These are phyloP conservation scores for Limnothrissa miodon DNA, from an alignment of 2,113 vertebrate genomes.

Conservation along the genomic window DNA sequence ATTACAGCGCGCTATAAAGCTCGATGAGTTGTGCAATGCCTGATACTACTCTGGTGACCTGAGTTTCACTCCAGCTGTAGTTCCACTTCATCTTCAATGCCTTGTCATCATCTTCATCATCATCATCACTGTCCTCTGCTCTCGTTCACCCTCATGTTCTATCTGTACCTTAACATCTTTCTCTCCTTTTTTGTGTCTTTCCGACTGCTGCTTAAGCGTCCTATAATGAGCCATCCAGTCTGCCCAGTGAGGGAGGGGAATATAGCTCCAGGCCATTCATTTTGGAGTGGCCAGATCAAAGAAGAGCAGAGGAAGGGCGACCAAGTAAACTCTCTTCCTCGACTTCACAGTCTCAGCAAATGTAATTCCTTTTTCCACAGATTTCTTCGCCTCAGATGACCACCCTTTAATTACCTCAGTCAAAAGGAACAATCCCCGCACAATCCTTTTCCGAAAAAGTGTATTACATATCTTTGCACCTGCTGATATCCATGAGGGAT, in stretches of 20 bases:
- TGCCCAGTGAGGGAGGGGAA: neutral
- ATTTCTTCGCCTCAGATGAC: neutral
- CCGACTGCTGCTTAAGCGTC: slow-evolving; percentile 2
- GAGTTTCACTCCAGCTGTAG: neutral
- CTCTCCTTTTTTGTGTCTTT: slow-evolving; percentile 24
- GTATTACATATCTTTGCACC: neutral
- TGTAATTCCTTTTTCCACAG: neutral
- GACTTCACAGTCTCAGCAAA: neutral
- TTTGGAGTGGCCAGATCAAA: neutral
- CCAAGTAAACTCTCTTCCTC: neutral
- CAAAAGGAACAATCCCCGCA: neutral
- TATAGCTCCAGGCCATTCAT: slow-evolving; percentile 21
- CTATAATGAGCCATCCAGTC: slow-evolving; percentile 29
- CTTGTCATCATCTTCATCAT: neutral
- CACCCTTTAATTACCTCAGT: neutral
- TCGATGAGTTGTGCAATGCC: neutral
- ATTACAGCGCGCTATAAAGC: neutral
- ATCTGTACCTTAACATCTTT: neutral
- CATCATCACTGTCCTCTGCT: no score
- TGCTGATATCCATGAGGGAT: neutral
- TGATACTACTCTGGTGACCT: neutral
- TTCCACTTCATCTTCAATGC: neutral
- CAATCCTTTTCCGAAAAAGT: neutral
- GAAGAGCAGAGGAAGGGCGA: neutral
- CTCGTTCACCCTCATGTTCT: neutral